Conservation (phyloP, 2,888 invertebrate species). For the Magallana nippona region DNA sequence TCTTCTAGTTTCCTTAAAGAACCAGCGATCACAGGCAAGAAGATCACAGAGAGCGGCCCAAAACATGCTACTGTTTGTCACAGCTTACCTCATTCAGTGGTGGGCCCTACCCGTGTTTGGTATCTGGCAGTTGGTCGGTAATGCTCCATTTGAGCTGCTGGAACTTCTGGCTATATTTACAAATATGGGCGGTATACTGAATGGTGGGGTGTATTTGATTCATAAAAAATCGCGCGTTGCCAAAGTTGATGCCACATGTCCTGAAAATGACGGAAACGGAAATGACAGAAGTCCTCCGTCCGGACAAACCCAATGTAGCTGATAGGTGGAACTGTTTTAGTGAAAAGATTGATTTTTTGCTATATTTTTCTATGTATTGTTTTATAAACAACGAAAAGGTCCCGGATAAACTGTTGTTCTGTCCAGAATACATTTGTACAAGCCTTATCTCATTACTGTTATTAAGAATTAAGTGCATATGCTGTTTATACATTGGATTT, state of each 20-base stretch:
- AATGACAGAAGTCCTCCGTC: not conserved
- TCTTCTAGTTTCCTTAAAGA: not conserved
- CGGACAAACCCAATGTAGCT: not conserved
- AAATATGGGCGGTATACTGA: conserved; percentile 6
- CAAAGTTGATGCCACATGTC: not conserved
- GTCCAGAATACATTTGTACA: too few species aligned
- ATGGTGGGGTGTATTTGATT: not conserved
- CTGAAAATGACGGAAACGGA: not conserved
- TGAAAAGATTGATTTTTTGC: not conserved
- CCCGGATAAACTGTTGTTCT: too few species aligned
- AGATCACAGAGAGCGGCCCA: conserved; percentile 25
- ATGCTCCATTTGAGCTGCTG: not conserved
- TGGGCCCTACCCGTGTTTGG: conserved; percentile 15
- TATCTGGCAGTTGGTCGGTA: not conserved
- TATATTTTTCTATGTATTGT: not conserved
- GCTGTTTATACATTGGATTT: too few species aligned
- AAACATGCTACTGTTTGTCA: conserved; percentile 22
- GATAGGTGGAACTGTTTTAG: not conserved
- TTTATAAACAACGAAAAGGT: too few species aligned
- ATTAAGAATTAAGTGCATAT: too few species aligned
- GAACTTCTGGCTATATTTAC: conserved; percentile 9
- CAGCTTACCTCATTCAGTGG: conserved; percentile 13
- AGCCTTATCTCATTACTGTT: too few species aligned
- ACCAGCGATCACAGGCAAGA: not conserved
- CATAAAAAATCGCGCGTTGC: not conserved